These are phyloP conservation scores for Coptodon rendalli DNA, from an alignment of 2,113 vertebrate species.

Conservation along the genomic window DNA sequence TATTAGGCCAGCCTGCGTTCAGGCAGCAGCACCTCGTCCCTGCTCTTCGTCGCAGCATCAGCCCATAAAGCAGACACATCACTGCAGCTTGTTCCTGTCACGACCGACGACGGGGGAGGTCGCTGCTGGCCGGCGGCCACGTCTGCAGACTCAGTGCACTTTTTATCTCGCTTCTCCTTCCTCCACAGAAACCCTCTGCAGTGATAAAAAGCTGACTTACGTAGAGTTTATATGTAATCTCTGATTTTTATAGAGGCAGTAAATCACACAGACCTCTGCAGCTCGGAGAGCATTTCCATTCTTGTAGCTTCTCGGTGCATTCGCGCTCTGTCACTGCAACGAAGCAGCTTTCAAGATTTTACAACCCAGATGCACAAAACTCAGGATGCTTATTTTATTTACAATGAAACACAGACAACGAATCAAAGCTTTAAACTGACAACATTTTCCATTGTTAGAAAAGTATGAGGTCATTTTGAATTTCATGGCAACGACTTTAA, in stretches of 20 bases:
- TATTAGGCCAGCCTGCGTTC: slow-evolving; percentile 17
- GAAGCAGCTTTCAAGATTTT: background rate
- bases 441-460: accelerated
- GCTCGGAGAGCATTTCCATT: background rate
- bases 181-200: background rate
- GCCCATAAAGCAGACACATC: slow-evolving; percentile 13
- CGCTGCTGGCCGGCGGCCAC: background rate
- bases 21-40: background rate
- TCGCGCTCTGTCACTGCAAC: background rate
- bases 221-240: background rate
- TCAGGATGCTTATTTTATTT: background rate
- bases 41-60: background rate
- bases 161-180: background rate
- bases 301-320: background rate
- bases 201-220: background rate
- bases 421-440: background rate
- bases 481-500: background rate
- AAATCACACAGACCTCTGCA: background rate
- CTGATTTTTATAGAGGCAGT: background rate
- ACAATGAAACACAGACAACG: background rate
- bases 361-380: background rate
- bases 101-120: background rate
- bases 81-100: background rate
- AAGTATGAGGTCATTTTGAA: background rate
- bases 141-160: background rate